phyloP scores from a whole-genome alignment of 2,888 invertebrate genomes.

The Timema cristinae region DNA sequence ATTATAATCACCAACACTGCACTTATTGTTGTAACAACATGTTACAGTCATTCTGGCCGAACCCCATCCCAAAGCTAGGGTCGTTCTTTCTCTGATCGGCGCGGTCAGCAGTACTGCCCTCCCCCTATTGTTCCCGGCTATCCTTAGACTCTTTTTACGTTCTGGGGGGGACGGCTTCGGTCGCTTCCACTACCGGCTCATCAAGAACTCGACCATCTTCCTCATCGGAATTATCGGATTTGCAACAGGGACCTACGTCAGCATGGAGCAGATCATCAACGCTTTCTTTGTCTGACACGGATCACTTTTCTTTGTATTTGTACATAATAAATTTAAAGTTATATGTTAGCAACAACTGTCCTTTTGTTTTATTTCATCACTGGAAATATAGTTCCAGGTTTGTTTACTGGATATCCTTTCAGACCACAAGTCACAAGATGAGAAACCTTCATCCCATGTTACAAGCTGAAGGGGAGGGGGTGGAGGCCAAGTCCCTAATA shows the following conservation, averaged over 20 bases:
- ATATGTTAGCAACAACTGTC: too few relatives aligned
- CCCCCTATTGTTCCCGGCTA: constrained; percentile 82
- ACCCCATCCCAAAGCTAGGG: constrained; percentile 77
- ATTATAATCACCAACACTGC: too few relatives aligned
- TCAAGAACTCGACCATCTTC: constrained; percentile 63
- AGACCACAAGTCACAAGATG: too few relatives aligned
- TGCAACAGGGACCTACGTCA: constrained; percentile 70
- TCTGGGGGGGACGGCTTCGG: constrained; percentile 55
- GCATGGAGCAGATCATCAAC: constrained; percentile 57
- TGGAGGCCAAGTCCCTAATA: too few relatives aligned
- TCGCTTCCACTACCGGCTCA: constrained; percentile 43
- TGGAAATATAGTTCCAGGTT: too few relatives aligned
- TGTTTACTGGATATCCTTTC: too few relatives aligned
- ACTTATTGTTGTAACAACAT: too few relatives aligned
- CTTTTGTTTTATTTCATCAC: too few relatives aligned
- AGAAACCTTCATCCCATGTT: too few relatives aligned
- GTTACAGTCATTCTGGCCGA: constrained; percentile 75
- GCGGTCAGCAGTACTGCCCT: constrained; percentile 84
- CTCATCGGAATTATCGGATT: constrained; percentile 66
- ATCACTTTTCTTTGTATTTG: background rate
- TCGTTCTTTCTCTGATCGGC: constrained; percentile 86
- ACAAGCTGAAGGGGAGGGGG: too few relatives aligned
- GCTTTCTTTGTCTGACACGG: constrained; percentile 1
- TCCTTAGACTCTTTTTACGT: constrained; percentile 70
- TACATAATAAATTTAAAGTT: background rate